Conservation (phyloP, 1,140 invertebrate genomes). For the Pogonus chalceus region DNA sequence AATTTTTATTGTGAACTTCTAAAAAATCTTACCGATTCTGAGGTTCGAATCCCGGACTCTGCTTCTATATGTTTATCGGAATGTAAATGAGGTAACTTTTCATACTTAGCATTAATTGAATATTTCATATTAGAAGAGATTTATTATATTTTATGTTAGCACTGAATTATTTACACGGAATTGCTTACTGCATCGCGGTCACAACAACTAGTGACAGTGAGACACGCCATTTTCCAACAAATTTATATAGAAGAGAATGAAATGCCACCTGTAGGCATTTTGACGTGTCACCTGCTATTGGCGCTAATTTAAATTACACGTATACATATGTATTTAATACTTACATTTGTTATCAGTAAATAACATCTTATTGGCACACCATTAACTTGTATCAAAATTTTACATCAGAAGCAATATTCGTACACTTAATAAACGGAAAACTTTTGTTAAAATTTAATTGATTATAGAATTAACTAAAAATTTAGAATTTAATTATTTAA, state of each 20-base stretch:
- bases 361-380: no score
- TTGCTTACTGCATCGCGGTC: neutral
- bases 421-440: no score
- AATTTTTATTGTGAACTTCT: no score
- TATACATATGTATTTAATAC: neutral
- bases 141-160: neutral
- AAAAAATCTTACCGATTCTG: neutral
- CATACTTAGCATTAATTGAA: conserved; percentile 4
- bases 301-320: neutral
- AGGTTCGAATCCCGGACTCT: neutral
- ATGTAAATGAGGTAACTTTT: conserved; percentile 4
- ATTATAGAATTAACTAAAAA: no score
- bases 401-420: no score
- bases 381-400: no score
- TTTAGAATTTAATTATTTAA: no score
- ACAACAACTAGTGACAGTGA: neutral
- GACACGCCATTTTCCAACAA: neutral
- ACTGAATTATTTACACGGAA: neutral
- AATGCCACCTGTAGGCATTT: neutral
- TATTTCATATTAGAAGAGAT: conserved; percentile 1
- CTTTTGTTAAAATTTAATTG: no score
- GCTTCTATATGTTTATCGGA: conserved; percentile 4
- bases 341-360: neutral
- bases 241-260: neutral
- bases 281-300: neutral